Conservation (phyloP, 1,140 invertebrate genomes). For the Drosophila virilis region DNA sequence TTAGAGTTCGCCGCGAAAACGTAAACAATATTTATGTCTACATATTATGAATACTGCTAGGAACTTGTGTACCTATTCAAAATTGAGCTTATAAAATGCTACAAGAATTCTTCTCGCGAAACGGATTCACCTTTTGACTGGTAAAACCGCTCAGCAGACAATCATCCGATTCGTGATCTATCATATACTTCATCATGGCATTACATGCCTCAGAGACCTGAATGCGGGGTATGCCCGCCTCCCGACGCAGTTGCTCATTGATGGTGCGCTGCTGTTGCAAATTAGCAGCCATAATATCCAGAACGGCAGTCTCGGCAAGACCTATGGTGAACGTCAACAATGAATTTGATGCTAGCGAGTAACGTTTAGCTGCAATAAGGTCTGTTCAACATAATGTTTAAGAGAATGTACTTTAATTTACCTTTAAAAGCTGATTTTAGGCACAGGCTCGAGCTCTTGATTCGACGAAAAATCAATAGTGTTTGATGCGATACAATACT, state of each 20-base stretch:
- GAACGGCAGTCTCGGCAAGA: slow-evolving; percentile 92
- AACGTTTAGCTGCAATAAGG: slow-evolving; percentile 27
- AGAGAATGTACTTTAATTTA: not conserved
- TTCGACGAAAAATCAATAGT: slow-evolving; percentile 61
- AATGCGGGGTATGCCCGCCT: slow-evolving; percentile 95
- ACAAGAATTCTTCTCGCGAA: slow-evolving; percentile 97
- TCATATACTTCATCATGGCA: slow-evolving; percentile 96
- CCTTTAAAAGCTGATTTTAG: slow-evolving; percentile 30
- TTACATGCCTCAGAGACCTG: slow-evolving; percentile 94
- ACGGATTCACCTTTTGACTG: slow-evolving; percentile 98
- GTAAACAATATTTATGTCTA: slow-evolving; percentile 43
- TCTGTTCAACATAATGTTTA: not conserved
- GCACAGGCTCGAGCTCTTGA: slow-evolving; percentile 16
- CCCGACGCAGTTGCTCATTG: slow-evolving; percentile 96
- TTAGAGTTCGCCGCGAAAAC: slow-evolving; percentile 40
- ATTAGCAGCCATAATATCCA: slow-evolving; percentile 95
- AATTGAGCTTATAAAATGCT: slow-evolving; percentile 88
- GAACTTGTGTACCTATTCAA: slow-evolving; percentile 44
- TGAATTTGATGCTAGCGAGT: slow-evolving; percentile 19
- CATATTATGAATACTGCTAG: slow-evolving; percentile 64
- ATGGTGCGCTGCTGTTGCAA: slow-evolving; percentile 96
- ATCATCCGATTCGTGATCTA: slow-evolving; percentile 96
- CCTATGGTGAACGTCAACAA: slow-evolving; percentile 87
- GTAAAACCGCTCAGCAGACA: slow-evolving; percentile 96
- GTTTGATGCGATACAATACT: slow-evolving; percentile 15